phyloP scores from a whole-genome alignment of 2,797 vertebrate species.

The Schizopygopsis malacanthus region DNA sequence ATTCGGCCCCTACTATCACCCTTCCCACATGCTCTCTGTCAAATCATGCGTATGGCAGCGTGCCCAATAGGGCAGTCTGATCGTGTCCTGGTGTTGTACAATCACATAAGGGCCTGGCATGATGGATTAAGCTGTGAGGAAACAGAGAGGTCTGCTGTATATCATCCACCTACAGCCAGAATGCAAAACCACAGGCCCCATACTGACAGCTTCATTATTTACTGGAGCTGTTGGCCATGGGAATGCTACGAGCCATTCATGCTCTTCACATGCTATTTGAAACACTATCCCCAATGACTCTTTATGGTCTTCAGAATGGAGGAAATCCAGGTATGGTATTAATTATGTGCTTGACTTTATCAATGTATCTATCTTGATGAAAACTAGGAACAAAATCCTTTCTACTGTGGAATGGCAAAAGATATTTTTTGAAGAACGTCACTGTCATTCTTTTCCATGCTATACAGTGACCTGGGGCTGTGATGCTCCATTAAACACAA shows the following conservation, averaged over 20 bases:
- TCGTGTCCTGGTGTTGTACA: constrained; percentile 15
- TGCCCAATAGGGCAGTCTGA: constrained; percentile 42
- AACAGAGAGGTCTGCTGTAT: constrained; percentile 76
- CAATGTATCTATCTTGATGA: not conserved
- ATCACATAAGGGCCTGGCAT: constrained; percentile 60
- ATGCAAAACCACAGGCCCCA: constrained; percentile 35
- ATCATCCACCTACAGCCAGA: constrained; percentile 51
- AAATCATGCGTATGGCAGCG: constrained; percentile 40
- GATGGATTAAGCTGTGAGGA: constrained; percentile 80
- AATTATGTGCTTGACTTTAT: not conserved
- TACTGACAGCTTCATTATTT: constrained; percentile 52
- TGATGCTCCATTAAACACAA: not conserved
- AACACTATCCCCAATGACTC: constrained; percentile 7
- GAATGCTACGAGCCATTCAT: constrained; percentile 11
- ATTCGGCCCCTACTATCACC: constrained; percentile 10
- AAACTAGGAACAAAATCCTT: not conserved
- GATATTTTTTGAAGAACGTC: not conserved
- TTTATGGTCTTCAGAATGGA: not conserved
- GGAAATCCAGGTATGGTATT: constrained; percentile 1
- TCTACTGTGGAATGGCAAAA: not conserved
- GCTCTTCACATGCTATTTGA: constrained; percentile 30
- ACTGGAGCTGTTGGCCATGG: constrained; percentile 33
- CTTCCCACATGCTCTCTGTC: constrained; percentile 40
- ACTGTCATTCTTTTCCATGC: not conserved
- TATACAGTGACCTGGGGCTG: not conserved